These are phyloP conservation scores for Noctua comes DNA, from an alignment of 2,888 invertebrate genomes.

Conservation along the genomic window DNA sequence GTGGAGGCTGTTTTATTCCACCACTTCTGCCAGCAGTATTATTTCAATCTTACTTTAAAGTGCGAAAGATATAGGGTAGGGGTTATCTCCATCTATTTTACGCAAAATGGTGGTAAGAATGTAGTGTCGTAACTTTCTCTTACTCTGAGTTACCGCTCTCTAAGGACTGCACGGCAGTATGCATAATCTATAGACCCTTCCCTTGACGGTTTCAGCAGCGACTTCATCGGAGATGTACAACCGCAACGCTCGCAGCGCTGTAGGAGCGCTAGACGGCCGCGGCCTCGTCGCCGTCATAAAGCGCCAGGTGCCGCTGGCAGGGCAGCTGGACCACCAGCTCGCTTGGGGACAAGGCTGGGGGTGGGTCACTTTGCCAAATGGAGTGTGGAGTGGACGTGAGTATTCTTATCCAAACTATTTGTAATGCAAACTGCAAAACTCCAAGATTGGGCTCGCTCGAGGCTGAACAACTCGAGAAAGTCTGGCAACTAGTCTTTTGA, in stretches of 20 bases:
- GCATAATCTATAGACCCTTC: conserved; percentile 31
- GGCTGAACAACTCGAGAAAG: background rate
- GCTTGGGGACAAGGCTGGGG: conserved; percentile 95
- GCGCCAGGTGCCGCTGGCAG: conserved; percentile 87
- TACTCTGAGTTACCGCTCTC: background rate
- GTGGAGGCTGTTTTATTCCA: background rate
- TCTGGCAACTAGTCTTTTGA: background rate
- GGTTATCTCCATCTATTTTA: background rate
- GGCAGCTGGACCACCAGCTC: conserved; percentile 89
- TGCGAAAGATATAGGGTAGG: background rate
- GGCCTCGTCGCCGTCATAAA: conserved; percentile 89
- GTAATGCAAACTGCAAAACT: background rate
- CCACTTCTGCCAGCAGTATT: background rate
- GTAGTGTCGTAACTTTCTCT: background rate
- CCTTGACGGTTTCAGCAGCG: conserved; percentile 75
- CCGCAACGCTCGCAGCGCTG: conserved; percentile 77
- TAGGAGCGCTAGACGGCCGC: conserved; percentile 85
- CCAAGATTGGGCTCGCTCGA: background rate
- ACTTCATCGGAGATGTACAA: conserved; percentile 85
- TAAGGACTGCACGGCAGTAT: background rate
- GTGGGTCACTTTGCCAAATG: conserved; percentile 92
- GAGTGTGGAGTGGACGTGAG: conserved; percentile 92
- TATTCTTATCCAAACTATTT: conserved; percentile 50
- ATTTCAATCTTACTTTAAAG: background rate
- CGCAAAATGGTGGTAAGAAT: background rate